Conservation (phyloP, 2,113 vertebrate species). For the Siphamia tubifer region DNA sequence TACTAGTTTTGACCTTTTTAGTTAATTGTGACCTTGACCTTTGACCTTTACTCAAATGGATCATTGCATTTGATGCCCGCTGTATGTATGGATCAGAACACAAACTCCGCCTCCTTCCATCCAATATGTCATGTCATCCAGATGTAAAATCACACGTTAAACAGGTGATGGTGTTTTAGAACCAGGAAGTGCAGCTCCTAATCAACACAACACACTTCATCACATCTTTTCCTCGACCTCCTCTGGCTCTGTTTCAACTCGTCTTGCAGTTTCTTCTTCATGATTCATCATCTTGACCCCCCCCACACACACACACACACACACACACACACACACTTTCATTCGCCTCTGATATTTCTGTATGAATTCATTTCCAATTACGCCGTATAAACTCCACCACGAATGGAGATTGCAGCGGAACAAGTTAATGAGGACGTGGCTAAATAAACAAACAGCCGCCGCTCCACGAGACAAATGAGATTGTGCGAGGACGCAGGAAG, state of each 20-base stretch:
- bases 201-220: background rate
- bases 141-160: too few species aligned
- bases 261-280: background rate
- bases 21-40: too few species aligned
- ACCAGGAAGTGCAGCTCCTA: too few species aligned
- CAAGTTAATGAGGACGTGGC: conserved; percentile 31
- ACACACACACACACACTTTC: too few species aligned
- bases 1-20: too few species aligned
- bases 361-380: conserved; percentile 3
- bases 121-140: too few species aligned
- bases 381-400: background rate
- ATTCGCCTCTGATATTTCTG: background rate
- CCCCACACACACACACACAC: too few species aligned
- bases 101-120: too few species aligned
- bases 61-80: too few species aligned
- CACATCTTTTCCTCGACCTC: background rate
- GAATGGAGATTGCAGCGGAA: background rate
- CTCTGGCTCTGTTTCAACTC: background rate
- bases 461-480: conserved; percentile 26
- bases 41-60: too few species aligned
- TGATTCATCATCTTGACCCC: background rate
- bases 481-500: background rate
- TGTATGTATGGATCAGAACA: too few species aligned
- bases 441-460: conserved; percentile 39
- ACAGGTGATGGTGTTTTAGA: too few species aligned